Percentiles rank a stretch among this genome's conserved stretches.
Conservation (phyloP, 2,113 vertebrate species). For the Rhinichthys klamathensis region DNA sequence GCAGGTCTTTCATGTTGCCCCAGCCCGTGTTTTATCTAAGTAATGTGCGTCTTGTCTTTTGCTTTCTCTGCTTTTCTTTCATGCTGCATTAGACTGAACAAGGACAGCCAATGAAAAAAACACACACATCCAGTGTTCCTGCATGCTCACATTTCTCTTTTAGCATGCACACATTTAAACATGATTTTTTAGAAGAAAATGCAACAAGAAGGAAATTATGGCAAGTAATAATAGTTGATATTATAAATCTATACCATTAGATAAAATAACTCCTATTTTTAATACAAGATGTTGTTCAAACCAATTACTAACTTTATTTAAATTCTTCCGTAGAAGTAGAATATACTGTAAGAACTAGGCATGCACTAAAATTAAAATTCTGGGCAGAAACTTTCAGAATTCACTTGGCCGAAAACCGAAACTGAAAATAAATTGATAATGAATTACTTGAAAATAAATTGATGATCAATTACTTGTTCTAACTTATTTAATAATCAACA, state of each 20-base stretch:
- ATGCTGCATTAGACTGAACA: slow-evolving; percentile 54
- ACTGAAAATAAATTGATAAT: no score
- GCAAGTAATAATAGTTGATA: neutral
- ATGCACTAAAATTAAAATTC: no score
- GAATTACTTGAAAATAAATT: no score
- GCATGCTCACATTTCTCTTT: slow-evolving; percentile 1
- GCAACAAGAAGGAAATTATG: neutral
- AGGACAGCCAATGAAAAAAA: slow-evolving; percentile 41
- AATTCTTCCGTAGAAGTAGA: neutral
- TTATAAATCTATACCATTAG: neutral
- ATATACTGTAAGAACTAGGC: neutral
- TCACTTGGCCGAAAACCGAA: no score
- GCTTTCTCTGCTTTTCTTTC: slow-evolving; percentile 50
- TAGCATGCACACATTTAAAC: slow-evolving; percentile 24
- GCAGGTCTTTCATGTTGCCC: slow-evolving; percentile 37
- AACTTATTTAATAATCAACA: no score
- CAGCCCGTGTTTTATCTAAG: slow-evolving; percentile 39
- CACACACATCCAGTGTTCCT: slow-evolving; percentile 9
- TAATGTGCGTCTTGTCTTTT: slow-evolving; percentile 47
- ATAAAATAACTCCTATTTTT: neutral
- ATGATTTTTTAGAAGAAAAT: neutral
- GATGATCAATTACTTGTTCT: no score
- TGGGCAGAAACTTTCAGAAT: no score
- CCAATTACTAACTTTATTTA: neutral
- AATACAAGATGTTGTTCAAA: neutral